Evolutionary conservation across 2,888 invertebrate species (phyloP), one percentile per base, ranked within the genome.

Genomic region (Dermolepida albohirtum): DNA sequence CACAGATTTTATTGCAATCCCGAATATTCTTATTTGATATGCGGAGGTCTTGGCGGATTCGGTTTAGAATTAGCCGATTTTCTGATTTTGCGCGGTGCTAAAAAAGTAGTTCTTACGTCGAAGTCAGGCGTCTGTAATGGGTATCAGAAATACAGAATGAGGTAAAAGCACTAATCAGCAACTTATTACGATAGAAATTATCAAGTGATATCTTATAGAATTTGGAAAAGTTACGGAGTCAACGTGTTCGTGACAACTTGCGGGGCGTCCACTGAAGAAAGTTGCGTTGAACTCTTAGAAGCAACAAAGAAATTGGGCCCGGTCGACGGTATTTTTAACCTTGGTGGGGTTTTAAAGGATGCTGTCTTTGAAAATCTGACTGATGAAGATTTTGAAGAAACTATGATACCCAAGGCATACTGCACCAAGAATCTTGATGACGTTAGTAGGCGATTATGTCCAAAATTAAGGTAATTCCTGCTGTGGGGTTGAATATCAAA

Each of bases 31-130:
- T 84, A 92, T 83, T 77, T 93, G 0, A 86, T 93, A 5, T 85
- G 90, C 0, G 93, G 93, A 10, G 96, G 97, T 50, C 86, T 97
- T 0, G 97, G 97, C 49, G 97, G 97, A 0, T 95, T 97, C 78
- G 97, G 97, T 5, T 84, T 97, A 54, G 97, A 97, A 81, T 82
- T 97, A 54, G 90, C 91, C 0, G 92, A 95, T 76, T 96, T 95
- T 94, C 84, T 98, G 76, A 87, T 95, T 55, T 81, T 92, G 59
- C 87, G 96, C 71, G 96, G 96, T 0, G 95, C 92, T 0, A 88
- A 85, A 74, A 91, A 92, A 72, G 75, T 97, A 10, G 87, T 96
- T 1, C 85, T 97, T 0, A 93, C 92, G 0, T 95, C 96, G 0
- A 88, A 95, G 68, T 87, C 87, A 16, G 96, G 96, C 1, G 81